These are phyloP conservation scores for Campoletis sonorensis DNA, from an alignment of 1,140 invertebrate genomes.

Conservation along the genomic window DNA sequence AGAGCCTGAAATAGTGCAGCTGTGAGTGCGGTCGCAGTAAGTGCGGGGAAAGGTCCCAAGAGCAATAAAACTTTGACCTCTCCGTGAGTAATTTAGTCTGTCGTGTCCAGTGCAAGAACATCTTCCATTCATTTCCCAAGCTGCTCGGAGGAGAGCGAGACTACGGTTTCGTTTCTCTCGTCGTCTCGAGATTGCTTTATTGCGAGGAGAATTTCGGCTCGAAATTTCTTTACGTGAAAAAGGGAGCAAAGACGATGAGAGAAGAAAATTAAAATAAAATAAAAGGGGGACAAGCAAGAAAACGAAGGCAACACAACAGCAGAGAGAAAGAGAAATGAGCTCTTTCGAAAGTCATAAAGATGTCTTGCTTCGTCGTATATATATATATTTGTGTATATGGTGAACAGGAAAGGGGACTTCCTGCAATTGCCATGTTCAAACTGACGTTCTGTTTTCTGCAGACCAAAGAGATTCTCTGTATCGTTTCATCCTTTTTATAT, in stretches of 20 bases:
- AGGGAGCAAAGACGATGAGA: slow-evolving; percentile 49
- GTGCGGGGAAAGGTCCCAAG: not conserved
- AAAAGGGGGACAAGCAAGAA: not conserved
- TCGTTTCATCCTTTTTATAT: slow-evolving; percentile 4
- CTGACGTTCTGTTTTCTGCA: slow-evolving; percentile 47
- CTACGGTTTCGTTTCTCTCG: not conserved
- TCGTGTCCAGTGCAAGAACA: not conserved
- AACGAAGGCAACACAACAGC: not conserved
- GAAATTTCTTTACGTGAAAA: not conserved
- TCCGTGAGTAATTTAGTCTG: not conserved
- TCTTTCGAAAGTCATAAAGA: slow-evolving; percentile 45
- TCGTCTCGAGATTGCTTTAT: slow-evolving; percentile 34
- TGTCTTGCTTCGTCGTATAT: not conserved
- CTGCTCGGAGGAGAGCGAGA: slow-evolving; percentile 46
- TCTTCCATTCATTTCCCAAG: slow-evolving; percentile 20
- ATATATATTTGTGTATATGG: slow-evolving; percentile 13
- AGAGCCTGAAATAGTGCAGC: not conserved
- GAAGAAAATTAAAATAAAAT: slow-evolving; percentile 38
- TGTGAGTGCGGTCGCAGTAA: not conserved
- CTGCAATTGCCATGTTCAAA: slow-evolving; percentile 54
- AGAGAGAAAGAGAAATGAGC: slow-evolving; percentile 33
- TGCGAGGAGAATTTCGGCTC: not conserved
- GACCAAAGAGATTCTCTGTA: slow-evolving; percentile 16
- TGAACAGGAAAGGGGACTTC: slow-evolving; percentile 55
- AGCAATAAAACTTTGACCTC: slow-evolving; percentile 34